Conservation (phyloP, 2,797 vertebrate species). For the Macrochelys suwanniensis region DNA sequence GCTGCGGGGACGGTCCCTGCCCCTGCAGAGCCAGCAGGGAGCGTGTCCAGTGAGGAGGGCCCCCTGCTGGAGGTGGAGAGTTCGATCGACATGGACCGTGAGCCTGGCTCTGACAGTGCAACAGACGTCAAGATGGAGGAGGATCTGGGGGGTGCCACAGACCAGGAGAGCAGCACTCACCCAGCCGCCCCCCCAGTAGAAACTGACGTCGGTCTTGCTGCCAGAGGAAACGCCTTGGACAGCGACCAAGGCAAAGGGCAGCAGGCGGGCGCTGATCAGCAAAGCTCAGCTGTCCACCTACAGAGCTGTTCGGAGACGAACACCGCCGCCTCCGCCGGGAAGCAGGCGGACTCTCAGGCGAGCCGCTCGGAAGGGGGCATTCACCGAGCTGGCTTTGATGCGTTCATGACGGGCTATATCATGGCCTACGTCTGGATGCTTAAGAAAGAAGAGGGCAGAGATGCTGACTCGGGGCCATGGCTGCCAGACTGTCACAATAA, state of each 20-base stretch:
- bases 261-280: rapidly evolving
- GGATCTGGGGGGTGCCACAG: constrained; percentile 34
- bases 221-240: not conserved
- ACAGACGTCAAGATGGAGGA: not conserved
- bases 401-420: constrained; percentile 97
- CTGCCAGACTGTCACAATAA: constrained; percentile 91
- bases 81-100: constrained; percentile 21
- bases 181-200: constrained; percentile 72
- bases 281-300: not conserved
- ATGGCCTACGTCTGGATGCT: constrained; percentile 87
- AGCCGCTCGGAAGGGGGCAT: constrained; percentile 83
- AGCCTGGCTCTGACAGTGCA: not conserved
- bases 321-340: not conserved
- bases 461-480: constrained; percentile 61
- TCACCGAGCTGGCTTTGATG: constrained; percentile 96
- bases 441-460: constrained; percentile 60
- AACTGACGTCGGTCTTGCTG: not conserved
- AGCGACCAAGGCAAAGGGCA: not conserved
- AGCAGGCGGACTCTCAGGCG: not conserved
- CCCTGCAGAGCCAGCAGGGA: not conserved
- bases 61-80: constrained; percentile 27
- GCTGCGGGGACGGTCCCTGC: not conserved
- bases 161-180: constrained; percentile 83
- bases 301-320: not conserved
- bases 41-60: not conserved